Percentiles rank a stretch among this genome's conserved stretches.
These are phyloP conservation scores for Poeciliopsis prolifica DNA, from an alignment of 2,113 vertebrate genomes.

Conservation along the genomic window DNA sequence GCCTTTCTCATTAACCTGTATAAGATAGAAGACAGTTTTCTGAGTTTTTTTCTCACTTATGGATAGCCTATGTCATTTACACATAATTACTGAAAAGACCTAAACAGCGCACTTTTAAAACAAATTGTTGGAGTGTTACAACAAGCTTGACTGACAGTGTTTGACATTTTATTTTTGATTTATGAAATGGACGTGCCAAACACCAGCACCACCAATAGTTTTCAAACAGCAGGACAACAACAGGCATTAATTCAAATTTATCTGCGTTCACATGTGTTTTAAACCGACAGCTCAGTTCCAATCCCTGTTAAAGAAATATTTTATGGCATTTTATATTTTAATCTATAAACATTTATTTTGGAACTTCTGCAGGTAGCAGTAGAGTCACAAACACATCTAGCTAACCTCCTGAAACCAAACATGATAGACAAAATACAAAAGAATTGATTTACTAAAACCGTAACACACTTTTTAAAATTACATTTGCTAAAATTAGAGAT, in stretches of 20 bases:
- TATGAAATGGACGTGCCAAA: too few relatives aligned
- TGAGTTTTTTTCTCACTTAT: neutral
- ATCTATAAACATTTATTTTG: neutral
- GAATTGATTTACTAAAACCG: neutral
- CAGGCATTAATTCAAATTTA: too few relatives aligned
- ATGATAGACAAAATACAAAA: neutral
- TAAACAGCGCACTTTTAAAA: too few relatives aligned
- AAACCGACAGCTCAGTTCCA: neutral
- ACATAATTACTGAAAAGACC: too few relatives aligned
- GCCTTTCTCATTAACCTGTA: constrained; percentile 32
- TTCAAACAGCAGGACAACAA: too few relatives aligned
- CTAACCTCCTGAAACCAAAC: neutral
- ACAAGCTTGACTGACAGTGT: too few relatives aligned
- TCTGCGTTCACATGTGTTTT: too few relatives aligned
- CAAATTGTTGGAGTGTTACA: too few relatives aligned
- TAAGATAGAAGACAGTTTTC: neutral
- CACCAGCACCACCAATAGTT: too few relatives aligned
- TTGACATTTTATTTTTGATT: too few relatives aligned
- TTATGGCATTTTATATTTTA: too few relatives aligned
- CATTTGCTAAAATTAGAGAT: neutral
- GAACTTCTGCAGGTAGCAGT: neutral
- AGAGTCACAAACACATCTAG: neutral
- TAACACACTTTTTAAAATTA: neutral
- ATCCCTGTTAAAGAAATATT: neutral
- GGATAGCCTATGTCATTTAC: too few relatives aligned